Percentiles rank a stretch among this genome's conserved stretches.
Evolutionary conservation across 2,113 vertebrate genomes (phyloP).

Genomic region (Xenopus laevis): DNA sequence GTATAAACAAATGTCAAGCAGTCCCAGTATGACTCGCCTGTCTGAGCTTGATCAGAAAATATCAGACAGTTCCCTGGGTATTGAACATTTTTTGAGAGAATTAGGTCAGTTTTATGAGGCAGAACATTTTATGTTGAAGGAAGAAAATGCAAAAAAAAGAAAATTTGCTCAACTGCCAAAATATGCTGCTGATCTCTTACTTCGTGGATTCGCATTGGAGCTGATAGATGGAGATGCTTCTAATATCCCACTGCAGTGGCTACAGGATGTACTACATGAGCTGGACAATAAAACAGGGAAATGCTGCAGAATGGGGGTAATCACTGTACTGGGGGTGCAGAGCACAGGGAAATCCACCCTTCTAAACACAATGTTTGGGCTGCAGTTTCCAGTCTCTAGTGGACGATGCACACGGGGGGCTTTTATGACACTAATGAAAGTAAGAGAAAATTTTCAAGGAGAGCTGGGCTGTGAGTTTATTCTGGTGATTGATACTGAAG

Average conservation of each 20-base stretch:
- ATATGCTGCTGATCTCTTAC: constrained; percentile 58
- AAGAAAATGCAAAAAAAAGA: no score
- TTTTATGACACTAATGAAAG: no score
- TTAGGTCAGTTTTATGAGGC: constrained; percentile 76
- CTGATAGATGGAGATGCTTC: constrained; percentile 70
- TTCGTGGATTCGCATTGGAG: constrained; percentile 70
- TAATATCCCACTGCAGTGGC: constrained; percentile 69
- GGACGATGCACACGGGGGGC: no score
- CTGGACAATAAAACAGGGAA: no score
- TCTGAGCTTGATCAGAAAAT: constrained; percentile 41
- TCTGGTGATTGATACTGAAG: constrained; percentile 69
- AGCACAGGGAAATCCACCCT: no score
- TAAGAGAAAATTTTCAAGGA: constrained; percentile 57
- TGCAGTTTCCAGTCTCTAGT: no score
- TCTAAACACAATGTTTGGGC: no score
- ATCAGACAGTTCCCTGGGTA: constrained; percentile 64
- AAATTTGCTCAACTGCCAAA: constrained; percentile 30
- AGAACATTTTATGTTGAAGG: constrained; percentile 47
- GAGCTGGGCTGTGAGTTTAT: constrained; percentile 71
- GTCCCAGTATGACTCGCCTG: not conserved
- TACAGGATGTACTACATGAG: constrained; percentile 62
- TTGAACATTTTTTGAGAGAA: constrained; percentile 72
- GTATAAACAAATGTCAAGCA: constrained; percentile 17
- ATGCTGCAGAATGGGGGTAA: no score
- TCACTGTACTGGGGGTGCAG: no score